phyloP scores from a whole-genome alignment of 1,140 invertebrate species.

The Oreohelix idahoensis region DNA sequence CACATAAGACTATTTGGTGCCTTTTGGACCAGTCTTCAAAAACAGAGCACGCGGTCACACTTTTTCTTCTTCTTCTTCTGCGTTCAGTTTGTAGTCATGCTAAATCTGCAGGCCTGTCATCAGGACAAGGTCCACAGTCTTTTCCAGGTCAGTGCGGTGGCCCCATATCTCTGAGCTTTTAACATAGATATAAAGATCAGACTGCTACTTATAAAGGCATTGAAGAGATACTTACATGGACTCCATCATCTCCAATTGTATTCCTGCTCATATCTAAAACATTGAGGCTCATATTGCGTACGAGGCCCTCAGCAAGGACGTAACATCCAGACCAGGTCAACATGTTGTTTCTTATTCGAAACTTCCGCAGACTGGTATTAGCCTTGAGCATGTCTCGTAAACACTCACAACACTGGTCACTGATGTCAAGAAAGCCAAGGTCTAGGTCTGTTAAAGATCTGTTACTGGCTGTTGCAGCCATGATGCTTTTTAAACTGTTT shows the following conservation, averaged over 20 bases:
- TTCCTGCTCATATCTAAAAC: constrained; percentile 67
- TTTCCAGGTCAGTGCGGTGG: too few species aligned
- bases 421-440: constrained; percentile 66
- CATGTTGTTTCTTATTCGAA: constrained; percentile 62
- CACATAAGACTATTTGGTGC: too few species aligned
- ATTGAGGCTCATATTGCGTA: constrained; percentile 52
- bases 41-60: too few species aligned
- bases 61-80: too few species aligned
- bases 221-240: constrained; percentile 22
- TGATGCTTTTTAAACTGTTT: constrained; percentile 53
- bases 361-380: constrained; percentile 62
- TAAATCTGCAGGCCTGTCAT: too few species aligned
- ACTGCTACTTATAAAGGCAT: too few species aligned
- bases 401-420: constrained; percentile 57
- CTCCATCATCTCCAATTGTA: constrained; percentile 61
- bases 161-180: too few species aligned
- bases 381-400: constrained; percentile 63
- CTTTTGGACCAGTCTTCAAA: too few species aligned
- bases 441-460: constrained; percentile 60
- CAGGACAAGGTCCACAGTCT: too few species aligned
- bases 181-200: too few species aligned
- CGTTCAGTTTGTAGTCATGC: too few species aligned
- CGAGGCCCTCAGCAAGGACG: constrained; percentile 59
- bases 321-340: constrained; percentile 64
- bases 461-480: constrained; percentile 57